These are phyloP conservation scores for Laticauda colubrina DNA, from an alignment of 2,113 vertebrate genomes.

Conservation along the genomic window DNA sequence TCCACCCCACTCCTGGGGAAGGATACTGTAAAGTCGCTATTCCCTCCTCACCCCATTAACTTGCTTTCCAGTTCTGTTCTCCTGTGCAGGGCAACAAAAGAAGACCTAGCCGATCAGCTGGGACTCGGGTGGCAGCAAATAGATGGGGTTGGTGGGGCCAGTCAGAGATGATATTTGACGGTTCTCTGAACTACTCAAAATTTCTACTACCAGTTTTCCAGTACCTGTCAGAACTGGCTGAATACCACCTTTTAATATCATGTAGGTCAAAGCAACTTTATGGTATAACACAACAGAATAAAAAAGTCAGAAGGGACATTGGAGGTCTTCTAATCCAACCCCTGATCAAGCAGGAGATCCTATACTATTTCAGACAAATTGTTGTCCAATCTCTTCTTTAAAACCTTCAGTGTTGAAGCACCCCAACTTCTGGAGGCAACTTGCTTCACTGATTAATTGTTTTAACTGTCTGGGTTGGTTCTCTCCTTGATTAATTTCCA, in stretches of 20 bases:
- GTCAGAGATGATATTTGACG: too few species aligned
- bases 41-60: too few species aligned
- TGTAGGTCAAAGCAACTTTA: neutral
- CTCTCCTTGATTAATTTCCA: neutral
- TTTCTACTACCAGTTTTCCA: too few species aligned
- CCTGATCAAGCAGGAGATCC: neutral
- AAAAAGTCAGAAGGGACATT: neutral
- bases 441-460: neutral
- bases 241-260: neutral
- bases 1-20: too few species aligned
- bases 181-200: too few species aligned
- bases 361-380: neutral
- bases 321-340: neutral
- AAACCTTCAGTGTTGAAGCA: neutral
- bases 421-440: neutral
- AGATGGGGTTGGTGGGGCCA: too few species aligned
- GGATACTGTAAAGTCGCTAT: too few species aligned
- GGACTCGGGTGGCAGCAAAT: too few species aligned
- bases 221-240: too few species aligned
- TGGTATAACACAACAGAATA: neutral
- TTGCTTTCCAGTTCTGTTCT: too few species aligned
- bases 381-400: neutral
- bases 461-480: neutral
- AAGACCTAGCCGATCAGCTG: too few species aligned
- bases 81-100: too few species aligned